Conservation (phyloP, 2,888 invertebrate genomes). For the Carcina quercana region DNA sequence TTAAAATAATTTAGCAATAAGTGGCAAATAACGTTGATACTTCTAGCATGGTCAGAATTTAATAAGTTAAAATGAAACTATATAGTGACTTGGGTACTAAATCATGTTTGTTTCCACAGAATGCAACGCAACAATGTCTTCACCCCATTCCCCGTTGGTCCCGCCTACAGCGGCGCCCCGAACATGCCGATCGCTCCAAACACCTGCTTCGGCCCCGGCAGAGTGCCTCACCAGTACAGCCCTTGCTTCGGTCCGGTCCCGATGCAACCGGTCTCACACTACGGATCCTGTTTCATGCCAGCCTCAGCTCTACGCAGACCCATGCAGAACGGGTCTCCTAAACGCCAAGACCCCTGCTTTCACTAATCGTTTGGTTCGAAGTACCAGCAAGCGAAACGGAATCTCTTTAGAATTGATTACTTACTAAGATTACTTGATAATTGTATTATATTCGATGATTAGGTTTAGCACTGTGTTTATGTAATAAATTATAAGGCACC, state of each 20-base stretch:
- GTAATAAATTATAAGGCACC: too few relatives aligned
- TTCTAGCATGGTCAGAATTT: too few relatives aligned
- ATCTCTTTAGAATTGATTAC: constrained; percentile 28
- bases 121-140: constrained; percentile 48
- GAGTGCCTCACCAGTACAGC: constrained; percentile 11
- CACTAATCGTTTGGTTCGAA: constrained; percentile 3
- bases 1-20: too few relatives aligned
- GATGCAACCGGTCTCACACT: constrained; percentile 22
- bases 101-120: constrained; percentile 33
- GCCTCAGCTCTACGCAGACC: constrained; percentile 30
- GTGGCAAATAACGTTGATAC: too few relatives aligned
- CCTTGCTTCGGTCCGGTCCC: constrained; percentile 20
- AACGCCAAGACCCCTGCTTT: constrained; percentile 21
- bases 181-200: constrained; percentile 14
- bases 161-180: constrained; percentile 6
- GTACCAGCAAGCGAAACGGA: constrained; percentile 16
- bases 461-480: too few relatives aligned
- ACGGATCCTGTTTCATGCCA: constrained; percentile 40
- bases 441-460: too few relatives aligned
- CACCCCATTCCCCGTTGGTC: constrained; percentile 19
- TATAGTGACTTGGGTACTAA: too few relatives aligned
- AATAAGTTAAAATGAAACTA: too few relatives aligned
- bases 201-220: constrained; percentile 28
- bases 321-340: neutral
- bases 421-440: too few relatives aligned